Conservation (phyloP, 1,140 invertebrate species). For the Nixonia krombeini region DNA sequence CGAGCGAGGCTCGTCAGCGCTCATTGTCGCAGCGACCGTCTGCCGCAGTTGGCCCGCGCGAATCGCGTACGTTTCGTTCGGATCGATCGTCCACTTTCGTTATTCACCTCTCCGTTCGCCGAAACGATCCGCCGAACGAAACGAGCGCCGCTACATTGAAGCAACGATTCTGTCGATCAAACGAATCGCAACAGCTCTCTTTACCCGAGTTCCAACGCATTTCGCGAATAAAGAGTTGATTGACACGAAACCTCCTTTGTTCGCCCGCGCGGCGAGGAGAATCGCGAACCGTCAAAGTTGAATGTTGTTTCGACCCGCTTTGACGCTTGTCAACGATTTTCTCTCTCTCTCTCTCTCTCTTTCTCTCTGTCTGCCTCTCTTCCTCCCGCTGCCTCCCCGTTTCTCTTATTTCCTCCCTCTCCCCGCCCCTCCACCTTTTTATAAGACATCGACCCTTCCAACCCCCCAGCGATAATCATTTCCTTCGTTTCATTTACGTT, state of each 20-base stretch:
- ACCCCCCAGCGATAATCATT: too few species aligned
- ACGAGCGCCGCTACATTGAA: conserved; percentile 35
- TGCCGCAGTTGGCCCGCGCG: background rate
- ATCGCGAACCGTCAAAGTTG: background rate
- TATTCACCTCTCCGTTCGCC: conserved; percentile 24
- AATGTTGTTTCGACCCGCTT: background rate
- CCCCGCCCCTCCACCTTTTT: too few species aligned
- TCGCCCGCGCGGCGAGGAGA: conserved; percentile 13
- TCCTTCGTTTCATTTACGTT: too few species aligned
- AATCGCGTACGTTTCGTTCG: background rate
- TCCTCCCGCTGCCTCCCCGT: too few species aligned
- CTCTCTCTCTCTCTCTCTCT: too few species aligned
- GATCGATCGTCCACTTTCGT: background rate
- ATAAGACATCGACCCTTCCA: too few species aligned
- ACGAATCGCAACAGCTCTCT: conserved; percentile 52
- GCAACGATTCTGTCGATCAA: conserved; percentile 41
- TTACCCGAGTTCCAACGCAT: conserved; percentile 36
- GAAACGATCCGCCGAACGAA: conserved; percentile 48
- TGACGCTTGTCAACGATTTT: background rate
- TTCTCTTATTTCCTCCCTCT: too few species aligned
- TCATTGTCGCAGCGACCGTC: too few species aligned
- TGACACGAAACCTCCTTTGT: conserved; percentile 28
- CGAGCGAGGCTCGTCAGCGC: too few species aligned
- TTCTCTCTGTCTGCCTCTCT: too few species aligned
- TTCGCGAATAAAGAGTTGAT: conserved; percentile 46